Percentiles rank a stretch among this genome's conserved stretches.
phyloP scores from a whole-genome alignment of 2,113 vertebrate species.

The Cyprinodon tularosa region DNA sequence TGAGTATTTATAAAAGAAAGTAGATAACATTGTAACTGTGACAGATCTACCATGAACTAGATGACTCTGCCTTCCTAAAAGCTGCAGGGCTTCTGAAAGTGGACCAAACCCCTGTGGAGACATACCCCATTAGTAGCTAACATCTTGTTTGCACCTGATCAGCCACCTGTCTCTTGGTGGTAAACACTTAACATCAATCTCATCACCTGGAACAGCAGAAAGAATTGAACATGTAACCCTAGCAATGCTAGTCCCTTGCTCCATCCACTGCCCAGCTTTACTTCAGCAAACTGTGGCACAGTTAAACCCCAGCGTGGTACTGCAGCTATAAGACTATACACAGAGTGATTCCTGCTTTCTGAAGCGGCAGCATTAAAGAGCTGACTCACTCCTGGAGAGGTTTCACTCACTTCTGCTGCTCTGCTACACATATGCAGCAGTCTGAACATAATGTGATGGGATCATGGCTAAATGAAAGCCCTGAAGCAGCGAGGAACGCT shows the following conservation, averaged over 20 bases:
- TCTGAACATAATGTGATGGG: constrained; percentile 7
- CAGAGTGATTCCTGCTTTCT: background rate
- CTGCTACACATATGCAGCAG: constrained; percentile 9
- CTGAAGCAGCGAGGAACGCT: background rate
- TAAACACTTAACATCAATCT: background rate
- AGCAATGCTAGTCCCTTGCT: background rate
- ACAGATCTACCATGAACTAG: background rate
- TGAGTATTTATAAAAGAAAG: too few relatives aligned
- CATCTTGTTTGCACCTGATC: background rate
- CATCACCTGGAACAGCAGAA: background rate
- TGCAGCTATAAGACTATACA: background rate
- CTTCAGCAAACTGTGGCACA: background rate
- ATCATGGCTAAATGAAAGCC: constrained; percentile 11
- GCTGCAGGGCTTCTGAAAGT: too few relatives aligned
- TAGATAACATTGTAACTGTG: background rate
- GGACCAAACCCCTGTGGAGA: too few relatives aligned
- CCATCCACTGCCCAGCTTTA: background rate
- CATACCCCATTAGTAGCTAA: background rate
- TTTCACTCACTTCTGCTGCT: constrained; percentile 14
- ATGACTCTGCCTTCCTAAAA: background rate
- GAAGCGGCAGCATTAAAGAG: background rate
- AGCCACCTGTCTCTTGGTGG: background rate
- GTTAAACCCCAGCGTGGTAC: background rate
- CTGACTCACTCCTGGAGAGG: background rate
- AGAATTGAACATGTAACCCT: constrained; percentile 1